phyloP scores from a whole-genome alignment of 2,113 vertebrate species.

The Corythornis madagascariensis region DNA sequence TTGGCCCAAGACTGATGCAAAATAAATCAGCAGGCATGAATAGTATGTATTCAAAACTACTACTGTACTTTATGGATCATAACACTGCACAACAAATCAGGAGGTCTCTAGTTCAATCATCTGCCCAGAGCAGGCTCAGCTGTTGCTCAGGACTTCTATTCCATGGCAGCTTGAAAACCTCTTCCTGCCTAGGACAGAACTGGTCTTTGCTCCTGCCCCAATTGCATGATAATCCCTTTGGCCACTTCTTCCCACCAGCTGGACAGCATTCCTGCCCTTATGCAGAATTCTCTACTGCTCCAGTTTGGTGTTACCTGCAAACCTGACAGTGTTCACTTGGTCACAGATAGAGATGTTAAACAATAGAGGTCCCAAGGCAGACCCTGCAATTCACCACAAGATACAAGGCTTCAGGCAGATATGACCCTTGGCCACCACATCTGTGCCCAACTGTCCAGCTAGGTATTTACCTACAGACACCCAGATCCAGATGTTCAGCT shows the following conservation, averaged over 20 bases:
- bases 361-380: neutral
- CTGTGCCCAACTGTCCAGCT: neutral
- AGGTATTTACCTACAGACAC: neutral
- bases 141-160: neutral
- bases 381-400: accelerated
- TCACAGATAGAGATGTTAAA: neutral
- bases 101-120: neutral
- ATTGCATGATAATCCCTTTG: neutral
- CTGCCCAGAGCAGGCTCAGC: neutral
- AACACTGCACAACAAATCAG: neutral
- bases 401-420: neutral
- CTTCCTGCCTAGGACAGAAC: neutral
- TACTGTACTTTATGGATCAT: neutral
- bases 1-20: neutral
- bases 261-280: neutral
- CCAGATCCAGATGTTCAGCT: neutral
- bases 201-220: neutral
- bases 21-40: neutral
- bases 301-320: neutral
- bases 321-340: neutral
- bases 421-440: neutral
- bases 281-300: neutral
- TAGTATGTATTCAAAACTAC: neutral
- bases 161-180: neutral
- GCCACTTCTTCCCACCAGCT: neutral